Evolutionary conservation across 2,888 invertebrate genomes (phyloP), one percentile per base, ranked within the genome.

Genomic region (Drosophila parthenogenetica): DNA sequence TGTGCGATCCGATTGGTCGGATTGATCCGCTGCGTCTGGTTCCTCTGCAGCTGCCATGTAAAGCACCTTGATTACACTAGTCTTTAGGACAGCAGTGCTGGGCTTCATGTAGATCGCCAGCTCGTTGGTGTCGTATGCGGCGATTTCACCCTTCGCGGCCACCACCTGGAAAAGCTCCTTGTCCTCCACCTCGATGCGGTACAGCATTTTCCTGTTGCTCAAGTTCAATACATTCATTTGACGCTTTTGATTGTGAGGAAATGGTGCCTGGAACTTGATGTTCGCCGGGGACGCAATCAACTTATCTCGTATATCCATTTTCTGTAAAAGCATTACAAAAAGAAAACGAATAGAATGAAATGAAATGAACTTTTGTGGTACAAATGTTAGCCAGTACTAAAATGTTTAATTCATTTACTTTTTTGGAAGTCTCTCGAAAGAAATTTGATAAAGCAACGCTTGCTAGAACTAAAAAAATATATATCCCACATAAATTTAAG

Each of bases 81-180:
- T 7, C 2, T 37, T 3, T 14, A 50, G 32, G 5, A 50, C 54
- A 1, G 2, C 3, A 0, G 0, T 0, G 1, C 48, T 8, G 0
- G 80, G 62, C n/a, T 43, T 17, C 46, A 81, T 51, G 5, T 43
- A n/a, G 4, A 82, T 22, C n/a, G 5, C 57, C n/a, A 82, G n/a
- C 16, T 80, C 83, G 10, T 16, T 51, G 29, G 75, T 80, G 10
- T 65, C 49, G 29, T 53, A 80, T 0, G 39, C 48, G 0, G n/a
- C 10, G 4, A 81, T 8, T 1, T 1, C 5, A 2, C 81, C 83
- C 0, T 7, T 14, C 0, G 35, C 0, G 0, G 68, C 64, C 0
- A 1, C 2, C 5, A 64, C 69, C 2, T 42, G 19, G 13, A 57
- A 50, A 0, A 60, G 17, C 1, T 0, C 0, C 4, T 14, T 13